phyloP scores from a whole-genome alignment of 2,888 invertebrate genomes.

The Aplocera efformata region DNA sequence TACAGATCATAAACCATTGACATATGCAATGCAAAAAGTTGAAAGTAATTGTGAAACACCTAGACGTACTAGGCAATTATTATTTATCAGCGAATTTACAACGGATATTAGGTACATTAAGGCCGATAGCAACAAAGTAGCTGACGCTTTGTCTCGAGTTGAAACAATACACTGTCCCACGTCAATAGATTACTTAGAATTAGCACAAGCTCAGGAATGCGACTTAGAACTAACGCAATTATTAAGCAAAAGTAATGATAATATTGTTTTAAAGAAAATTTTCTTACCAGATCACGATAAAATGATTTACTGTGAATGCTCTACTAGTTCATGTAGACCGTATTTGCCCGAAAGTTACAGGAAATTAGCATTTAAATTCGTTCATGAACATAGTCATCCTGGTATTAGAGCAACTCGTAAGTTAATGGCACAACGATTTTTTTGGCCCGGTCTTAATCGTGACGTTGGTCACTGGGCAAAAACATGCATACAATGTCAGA shows the following conservation, averaged over 20 bases:
- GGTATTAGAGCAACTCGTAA: too few species aligned
- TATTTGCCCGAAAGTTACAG: too few species aligned
- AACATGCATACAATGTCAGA: too few species aligned
- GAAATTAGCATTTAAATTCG: too few species aligned
- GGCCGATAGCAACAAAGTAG: conserved; percentile 20
- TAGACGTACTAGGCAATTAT: conserved; percentile 18
- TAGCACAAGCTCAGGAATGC: conserved; percentile 3
- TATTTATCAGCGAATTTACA: conserved; percentile 27
- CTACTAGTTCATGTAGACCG: too few species aligned
- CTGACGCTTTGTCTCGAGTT: conserved; percentile 23
- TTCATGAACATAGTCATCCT: too few species aligned
- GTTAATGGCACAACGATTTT: too few species aligned
- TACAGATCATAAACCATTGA: conserved; percentile 24
- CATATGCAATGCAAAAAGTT: conserved; percentile 11
- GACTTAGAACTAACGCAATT: background rate
- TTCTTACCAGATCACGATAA: too few species aligned
- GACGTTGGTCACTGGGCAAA: too few species aligned
- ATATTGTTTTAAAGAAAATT: too few species aligned
- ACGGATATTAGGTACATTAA: conserved; percentile 14
- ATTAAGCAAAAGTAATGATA: background rate
- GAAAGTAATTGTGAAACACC: conserved; percentile 20
- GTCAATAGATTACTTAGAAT: conserved; percentile 9
- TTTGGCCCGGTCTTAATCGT: too few species aligned
- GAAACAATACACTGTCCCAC: conserved; percentile 21
- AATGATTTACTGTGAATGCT: too few species aligned